phyloP scores from a whole-genome alignment of 2,113 vertebrate genomes.

The Gambusia affinis region DNA sequence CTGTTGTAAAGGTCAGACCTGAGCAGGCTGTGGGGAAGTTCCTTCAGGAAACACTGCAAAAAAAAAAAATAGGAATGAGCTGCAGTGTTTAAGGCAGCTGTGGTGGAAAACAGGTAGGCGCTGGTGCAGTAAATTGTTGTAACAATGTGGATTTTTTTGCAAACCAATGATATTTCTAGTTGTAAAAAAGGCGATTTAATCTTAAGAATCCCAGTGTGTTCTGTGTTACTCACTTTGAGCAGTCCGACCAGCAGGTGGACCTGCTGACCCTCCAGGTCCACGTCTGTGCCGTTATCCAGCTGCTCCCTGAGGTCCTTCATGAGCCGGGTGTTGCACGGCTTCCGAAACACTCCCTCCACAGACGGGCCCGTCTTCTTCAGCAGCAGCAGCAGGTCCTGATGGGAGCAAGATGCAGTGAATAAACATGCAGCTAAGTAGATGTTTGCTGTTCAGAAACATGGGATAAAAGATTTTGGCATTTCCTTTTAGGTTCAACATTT shows the following conservation, averaged over 20 bases:
- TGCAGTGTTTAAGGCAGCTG: not conserved
- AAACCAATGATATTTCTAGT: not conserved
- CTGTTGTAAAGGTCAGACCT: conserved; percentile 82
- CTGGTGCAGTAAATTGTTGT: not conserved
- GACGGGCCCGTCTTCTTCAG: conserved; percentile 86
- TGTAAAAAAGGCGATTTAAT: not conserved
- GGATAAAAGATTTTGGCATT: not conserved
- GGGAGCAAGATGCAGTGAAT: not conserved
- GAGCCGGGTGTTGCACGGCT: conserved; percentile 86
- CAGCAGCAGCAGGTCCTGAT: conserved; percentile 86
- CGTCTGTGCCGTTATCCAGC: conserved; percentile 81
- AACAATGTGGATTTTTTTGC: not conserved
- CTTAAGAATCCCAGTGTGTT: not conserved
- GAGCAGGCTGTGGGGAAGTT: conserved; percentile 90
- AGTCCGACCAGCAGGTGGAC: conserved; percentile 88
- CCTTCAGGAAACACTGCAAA: conserved; percentile 89
- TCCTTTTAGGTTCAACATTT: not conserved
- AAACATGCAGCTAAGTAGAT: conserved; percentile 4
- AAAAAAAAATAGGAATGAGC: not conserved
- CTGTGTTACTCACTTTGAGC: conserved; percentile 84
- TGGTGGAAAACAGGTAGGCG: not conserved
- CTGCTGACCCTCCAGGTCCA: conserved; percentile 82
- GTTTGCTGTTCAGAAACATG: not conserved
- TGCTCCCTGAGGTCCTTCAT: conserved; percentile 88
- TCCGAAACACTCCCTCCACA: conserved; percentile 94